phyloP scores from a whole-genome alignment of 2,888 invertebrate genomes.

The Romanomermis culicivorax region DNA sequence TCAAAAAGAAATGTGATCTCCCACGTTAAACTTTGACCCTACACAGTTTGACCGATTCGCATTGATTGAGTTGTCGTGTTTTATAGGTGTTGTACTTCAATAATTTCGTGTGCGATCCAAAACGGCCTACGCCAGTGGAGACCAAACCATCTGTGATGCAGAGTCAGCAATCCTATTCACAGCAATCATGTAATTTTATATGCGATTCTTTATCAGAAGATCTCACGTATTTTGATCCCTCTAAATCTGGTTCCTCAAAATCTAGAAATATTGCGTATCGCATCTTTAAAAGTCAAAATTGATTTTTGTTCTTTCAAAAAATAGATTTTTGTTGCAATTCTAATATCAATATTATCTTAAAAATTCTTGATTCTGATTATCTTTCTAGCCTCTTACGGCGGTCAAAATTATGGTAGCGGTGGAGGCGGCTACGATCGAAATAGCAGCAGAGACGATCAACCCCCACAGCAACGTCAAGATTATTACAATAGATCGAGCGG shows the following conservation, averaged over 20 bases:
- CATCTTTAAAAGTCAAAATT: too few species aligned
- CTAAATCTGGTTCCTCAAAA: too few species aligned
- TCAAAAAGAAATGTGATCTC: too few species aligned
- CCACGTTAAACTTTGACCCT: too few species aligned
- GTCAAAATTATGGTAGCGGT: constrained; percentile 12
- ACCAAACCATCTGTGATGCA: constrained; percentile 17
- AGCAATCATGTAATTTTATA: background rate
- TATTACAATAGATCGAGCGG: constrained; percentile 6
- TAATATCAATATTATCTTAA: too few species aligned
- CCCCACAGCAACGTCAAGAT: constrained; percentile 4
- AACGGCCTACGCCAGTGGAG: constrained; percentile 76
- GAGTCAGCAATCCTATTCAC: background rate
- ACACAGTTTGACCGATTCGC: background rate
- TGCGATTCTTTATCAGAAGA: too few species aligned
- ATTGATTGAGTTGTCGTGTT: background rate
- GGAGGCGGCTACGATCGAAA: constrained; percentile 11
- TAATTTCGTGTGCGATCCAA: constrained; percentile 75
- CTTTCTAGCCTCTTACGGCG: background rate
- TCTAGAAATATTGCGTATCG: too few species aligned
- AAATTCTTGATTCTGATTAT: background rate
- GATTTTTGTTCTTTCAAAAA: constrained; percentile 37
- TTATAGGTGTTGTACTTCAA: constrained; percentile 73
- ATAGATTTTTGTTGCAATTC: background rate
- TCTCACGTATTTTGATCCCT: too few species aligned
- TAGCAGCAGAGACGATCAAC: constrained; percentile 2